Evolutionary conservation across 2,888 invertebrate genomes (phyloP).

Genomic region (Sturmia bella): DNA sequence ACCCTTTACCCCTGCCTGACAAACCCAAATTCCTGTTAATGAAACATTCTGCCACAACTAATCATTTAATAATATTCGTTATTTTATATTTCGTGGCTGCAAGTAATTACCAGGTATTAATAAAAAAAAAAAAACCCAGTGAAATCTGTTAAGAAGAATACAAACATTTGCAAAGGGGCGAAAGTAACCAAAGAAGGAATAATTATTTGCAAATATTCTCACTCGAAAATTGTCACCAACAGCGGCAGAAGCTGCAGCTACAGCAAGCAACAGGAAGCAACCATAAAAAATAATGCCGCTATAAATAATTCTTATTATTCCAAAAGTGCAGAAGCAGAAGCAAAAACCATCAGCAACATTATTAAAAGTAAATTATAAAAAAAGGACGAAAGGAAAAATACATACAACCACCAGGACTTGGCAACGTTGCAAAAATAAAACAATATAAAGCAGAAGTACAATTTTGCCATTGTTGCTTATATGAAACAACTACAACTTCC

Average conservation of each 20-base stretch:
- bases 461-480: slow-evolving; percentile 43
- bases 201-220: slow-evolving; percentile 53
- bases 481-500: slow-evolving; percentile 1
- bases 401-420: slow-evolving; percentile 28
- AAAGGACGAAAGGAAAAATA: slow-evolving; percentile 25
- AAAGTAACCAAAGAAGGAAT: no score
- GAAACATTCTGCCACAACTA: slow-evolving; percentile 37
- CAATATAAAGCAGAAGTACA: slow-evolving; percentile 55
- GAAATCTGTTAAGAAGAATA: not conserved
- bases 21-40: slow-evolving; percentile 37
- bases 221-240: slow-evolving; percentile 52
- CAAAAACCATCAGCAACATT: slow-evolving; percentile 48
- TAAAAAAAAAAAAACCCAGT: slow-evolving; percentile 49
- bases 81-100: slow-evolving; percentile 59
- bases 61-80: slow-evolving; percentile 34
- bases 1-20: no score
- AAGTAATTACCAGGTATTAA: slow-evolving; percentile 68
- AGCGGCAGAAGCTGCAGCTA: no score
- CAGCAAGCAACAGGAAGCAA: slow-evolving; percentile 44
- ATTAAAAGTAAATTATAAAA: slow-evolving; percentile 68
- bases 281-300: slow-evolving; percentile 66
- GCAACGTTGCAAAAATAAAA: slow-evolving; percentile 44
- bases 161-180: no score
- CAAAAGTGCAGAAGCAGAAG: slow-evolving; percentile 10
- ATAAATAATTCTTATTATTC: slow-evolving; percentile 68